Evolutionary conservation across 2,888 invertebrate genomes (phyloP), one percentile per base, ranked within the genome.

Genomic region (Lasius fuliginosus): DNA sequence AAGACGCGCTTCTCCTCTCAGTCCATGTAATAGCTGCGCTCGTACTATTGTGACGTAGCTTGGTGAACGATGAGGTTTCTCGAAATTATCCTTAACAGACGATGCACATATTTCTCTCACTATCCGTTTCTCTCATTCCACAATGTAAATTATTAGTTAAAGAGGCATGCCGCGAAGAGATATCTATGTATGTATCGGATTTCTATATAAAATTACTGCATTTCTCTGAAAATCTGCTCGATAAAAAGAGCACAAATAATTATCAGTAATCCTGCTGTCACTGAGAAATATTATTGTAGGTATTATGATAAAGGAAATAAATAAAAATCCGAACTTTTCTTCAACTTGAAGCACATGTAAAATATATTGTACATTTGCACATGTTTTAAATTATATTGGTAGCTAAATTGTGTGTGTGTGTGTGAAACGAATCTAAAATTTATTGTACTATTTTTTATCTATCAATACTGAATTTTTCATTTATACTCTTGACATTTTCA

Each of bases 1-100:
- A 85, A 83, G 60, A 67, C 73, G 56, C 77, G 67, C 56, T 36
- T 5, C 68, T 74, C 12, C 64, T 73, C 53, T 58, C 64, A 49
- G 30, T 65, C 27, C 42, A 8, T 18, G 46, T 64, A 84, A 79
- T 58, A 77, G 58, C 49, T 40, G 65, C 40, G 62, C 6, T 67
- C n/a, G 46, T 36, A 49, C n/a, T 56, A 36, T 79, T 71, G 46
- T 46, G 8, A 49, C 18, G 42, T 42, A 60, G 33, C 42, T 46
- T n/a, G 23, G 3, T 23, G 33, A 46, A 46, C 6, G 18, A 71
- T 60, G 69, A 69, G 40, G 58, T 69, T 60, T 42, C 23, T 77
- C n/a, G 11, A 58, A 58, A 46, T 79, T 69, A 69, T 58, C 6
- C 65, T 76, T 40, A 56, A 40, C 11, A 3, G 58, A 60, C 11